A percentile compares a stretch with the other conserved stretches of the same genome.
Evolutionary conservation across 2,888 invertebrate genomes (phyloP).

Genomic region (Pilophorus perplexus): DNA sequence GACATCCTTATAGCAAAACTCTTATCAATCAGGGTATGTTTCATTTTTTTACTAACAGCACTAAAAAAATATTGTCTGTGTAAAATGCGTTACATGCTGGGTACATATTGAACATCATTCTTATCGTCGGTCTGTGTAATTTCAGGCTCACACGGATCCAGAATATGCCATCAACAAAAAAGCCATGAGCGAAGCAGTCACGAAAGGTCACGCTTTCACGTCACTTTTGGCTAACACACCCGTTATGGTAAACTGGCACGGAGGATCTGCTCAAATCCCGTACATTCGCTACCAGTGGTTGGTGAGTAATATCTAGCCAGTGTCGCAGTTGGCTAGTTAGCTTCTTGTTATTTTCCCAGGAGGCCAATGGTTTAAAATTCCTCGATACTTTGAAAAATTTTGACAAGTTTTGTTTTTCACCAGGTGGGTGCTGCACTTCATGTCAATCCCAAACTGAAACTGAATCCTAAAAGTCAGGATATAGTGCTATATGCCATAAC

Average conservation of each 20-base stretch:
- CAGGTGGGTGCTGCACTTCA: constrained; percentile 74
- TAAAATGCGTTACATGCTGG: too few species aligned
- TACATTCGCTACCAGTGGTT: constrained; percentile 63
- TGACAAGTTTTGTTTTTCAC: constrained; percentile 17
- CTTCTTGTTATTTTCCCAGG: too few species aligned
- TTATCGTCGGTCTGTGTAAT: too few species aligned
- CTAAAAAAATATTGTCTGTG: too few species aligned
- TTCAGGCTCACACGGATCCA: constrained; percentile 80
- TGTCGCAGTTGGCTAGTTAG: too few species aligned
- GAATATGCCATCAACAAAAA: constrained; percentile 91
- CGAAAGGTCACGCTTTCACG: constrained; percentile 68
- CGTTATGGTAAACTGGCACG: constrained; percentile 91
- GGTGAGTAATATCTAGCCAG: too few species aligned
- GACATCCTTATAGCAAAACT: constrained; percentile 74
- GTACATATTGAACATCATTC: too few species aligned
- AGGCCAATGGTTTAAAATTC: not conserved
- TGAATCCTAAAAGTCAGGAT: constrained; percentile 64
- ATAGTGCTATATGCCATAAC: constrained; percentile 88
- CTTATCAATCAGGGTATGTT: constrained; percentile 74
- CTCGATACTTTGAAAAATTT: not conserved
- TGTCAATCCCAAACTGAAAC: constrained; percentile 77
- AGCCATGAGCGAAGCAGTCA: constrained; percentile 67
- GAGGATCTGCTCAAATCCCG: constrained; percentile 68
- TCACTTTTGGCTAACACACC: constrained; percentile 78
- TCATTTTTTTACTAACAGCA: too few species aligned